Conservation (phyloP, 2,113 vertebrate species). For the Trinectes maculatus region DNA sequence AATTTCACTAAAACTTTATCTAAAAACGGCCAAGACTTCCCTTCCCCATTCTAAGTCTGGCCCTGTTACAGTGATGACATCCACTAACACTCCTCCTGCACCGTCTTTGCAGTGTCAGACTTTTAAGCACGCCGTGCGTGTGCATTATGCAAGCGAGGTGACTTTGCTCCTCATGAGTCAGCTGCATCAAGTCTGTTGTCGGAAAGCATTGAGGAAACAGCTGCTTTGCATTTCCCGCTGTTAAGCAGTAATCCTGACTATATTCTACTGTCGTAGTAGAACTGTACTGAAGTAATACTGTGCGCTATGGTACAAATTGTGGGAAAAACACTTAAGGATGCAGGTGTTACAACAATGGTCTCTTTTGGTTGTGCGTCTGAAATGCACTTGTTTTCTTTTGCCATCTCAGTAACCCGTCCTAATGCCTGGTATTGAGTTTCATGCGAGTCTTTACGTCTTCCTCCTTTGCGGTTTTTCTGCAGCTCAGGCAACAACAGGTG, state of each 20-base stretch:
- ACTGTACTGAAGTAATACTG: too few relatives aligned
- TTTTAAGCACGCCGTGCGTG: conserved; percentile 26
- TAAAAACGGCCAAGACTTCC: too few relatives aligned
- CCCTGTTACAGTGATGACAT: conserved; percentile 3
- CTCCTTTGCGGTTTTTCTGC: conserved; percentile 13
- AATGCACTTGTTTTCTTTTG: conserved; percentile 16
- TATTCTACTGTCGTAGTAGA: not conserved
- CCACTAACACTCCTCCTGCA: not conserved
- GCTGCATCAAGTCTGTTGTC: conserved; percentile 43
- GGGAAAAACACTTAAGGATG: not conserved
- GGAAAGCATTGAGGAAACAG: conserved; percentile 58
- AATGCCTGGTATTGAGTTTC: conserved; percentile 60
- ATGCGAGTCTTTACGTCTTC: conserved; percentile 16
- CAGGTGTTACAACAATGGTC: conserved; percentile 19
- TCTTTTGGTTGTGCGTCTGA: not conserved
- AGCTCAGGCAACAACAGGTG: not conserved
- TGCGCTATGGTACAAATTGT: too few relatives aligned
- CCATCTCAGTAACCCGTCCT: conserved; percentile 12
- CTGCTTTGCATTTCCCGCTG: conserved; percentile 43
- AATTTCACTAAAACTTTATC: not conserved
- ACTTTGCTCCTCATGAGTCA: conserved; percentile 60
- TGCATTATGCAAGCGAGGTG: conserved; percentile 11
- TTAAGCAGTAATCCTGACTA: not conserved
- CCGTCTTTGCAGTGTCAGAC: conserved; percentile 14
- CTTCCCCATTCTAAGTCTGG: not conserved